Evolutionary conservation across 2,113 vertebrate species (phyloP).

Genomic region (Circaetus gallicus): DNA sequence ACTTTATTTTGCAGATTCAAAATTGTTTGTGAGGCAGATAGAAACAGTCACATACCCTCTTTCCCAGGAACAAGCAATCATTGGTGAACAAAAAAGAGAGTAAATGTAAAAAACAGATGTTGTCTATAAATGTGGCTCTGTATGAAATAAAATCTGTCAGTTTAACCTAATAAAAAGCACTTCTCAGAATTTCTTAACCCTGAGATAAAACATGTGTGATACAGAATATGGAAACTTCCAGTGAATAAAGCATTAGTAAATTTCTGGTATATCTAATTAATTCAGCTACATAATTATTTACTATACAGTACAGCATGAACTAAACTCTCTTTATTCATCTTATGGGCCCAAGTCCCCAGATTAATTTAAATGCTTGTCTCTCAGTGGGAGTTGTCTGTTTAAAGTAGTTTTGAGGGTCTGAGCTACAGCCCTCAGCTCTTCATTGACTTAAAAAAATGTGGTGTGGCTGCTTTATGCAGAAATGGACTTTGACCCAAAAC

Average conservation of each 20-base stretch:
- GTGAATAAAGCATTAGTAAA: background rate
- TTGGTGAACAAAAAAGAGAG: background rate
- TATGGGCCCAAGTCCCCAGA: background rate
- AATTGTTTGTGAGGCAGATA: background rate
- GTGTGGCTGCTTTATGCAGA: constrained; percentile 41
- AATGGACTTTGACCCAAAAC: constrained; percentile 57
- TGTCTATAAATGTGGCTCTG: constrained; percentile 11
- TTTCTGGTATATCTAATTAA: background rate
- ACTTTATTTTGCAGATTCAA: background rate
- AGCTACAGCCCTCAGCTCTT: background rate
- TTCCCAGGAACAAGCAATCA: background rate
- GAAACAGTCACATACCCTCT: background rate
- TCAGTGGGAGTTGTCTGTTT: constrained; percentile 35
- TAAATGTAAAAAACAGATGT: constrained; percentile 36
- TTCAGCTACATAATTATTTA: constrained; percentile 22
- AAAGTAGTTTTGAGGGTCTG: constrained; percentile 25
- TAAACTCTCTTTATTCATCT: constrained; percentile 13
- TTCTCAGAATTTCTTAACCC: constrained; percentile 37
- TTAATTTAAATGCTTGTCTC: constrained; percentile 33
- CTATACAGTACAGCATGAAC: background rate
- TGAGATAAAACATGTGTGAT: constrained; percentile 40
- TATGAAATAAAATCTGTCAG: constrained; percentile 27
- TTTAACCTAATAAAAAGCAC: constrained; percentile 44
- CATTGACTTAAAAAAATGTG: constrained; percentile 52
- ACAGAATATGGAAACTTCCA: background rate